phyloP scores from a whole-genome alignment of 2,888 invertebrate genomes.

The Acleris emargana region DNA sequence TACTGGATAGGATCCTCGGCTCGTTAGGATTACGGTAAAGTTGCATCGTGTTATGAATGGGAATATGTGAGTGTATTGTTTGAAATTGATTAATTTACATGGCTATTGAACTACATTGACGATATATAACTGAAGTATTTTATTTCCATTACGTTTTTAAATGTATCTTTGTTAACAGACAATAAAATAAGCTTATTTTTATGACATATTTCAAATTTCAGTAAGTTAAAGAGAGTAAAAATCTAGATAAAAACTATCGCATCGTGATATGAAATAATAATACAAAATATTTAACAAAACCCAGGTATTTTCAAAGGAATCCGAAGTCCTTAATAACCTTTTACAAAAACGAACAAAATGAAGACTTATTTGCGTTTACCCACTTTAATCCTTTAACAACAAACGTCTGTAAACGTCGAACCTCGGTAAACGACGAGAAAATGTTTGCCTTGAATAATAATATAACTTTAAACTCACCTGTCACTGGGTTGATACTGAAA shows the following conservation, averaged over 20 bases:
- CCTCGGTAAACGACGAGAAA: constrained; percentile 18
- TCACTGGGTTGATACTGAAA: constrained; percentile 92
- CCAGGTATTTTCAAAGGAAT: background rate
- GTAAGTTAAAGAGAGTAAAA: too few relatives aligned
- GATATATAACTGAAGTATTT: background rate
- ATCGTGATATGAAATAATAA: too few relatives aligned
- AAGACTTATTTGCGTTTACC: constrained; percentile 11
- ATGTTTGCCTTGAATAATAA: constrained; percentile 33
- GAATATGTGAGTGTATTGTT: constrained; percentile 10
- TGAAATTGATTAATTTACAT: background rate
- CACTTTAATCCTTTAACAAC: constrained; percentile 24
- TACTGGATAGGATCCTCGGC: constrained; percentile 52
- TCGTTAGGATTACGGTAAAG: constrained; percentile 56
- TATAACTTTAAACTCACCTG: constrained; percentile 86
- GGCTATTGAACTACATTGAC: background rate
- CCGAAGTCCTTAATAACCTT: background rate
- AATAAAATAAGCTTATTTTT: too few relatives aligned
- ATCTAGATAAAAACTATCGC: too few relatives aligned
- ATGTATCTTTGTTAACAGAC: too few relatives aligned
- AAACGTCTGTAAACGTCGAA: constrained; percentile 15
- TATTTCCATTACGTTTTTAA: too few relatives aligned
- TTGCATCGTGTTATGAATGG: constrained; percentile 34
- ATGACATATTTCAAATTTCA: too few relatives aligned
- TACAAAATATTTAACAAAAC: background rate
- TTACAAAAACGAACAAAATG: constrained; percentile 11